Evolutionary conservation across 2,888 invertebrate genomes (phyloP).

Genomic region (Scaptodrosophila latifasciaeformis): DNA sequence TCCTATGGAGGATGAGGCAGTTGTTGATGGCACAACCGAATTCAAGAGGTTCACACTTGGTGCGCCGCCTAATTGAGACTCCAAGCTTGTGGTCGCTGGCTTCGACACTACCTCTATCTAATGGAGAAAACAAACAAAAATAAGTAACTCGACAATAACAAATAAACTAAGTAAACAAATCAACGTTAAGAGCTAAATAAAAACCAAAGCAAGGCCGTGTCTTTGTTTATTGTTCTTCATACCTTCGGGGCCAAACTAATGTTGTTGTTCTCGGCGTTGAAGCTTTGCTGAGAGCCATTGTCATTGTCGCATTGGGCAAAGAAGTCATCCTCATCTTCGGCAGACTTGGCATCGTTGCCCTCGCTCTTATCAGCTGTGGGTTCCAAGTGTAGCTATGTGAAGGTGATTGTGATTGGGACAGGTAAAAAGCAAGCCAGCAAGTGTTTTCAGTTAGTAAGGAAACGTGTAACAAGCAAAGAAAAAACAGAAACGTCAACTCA

Average conservation of each 20-base stretch:
- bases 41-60: constrained; percentile 74
- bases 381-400: constrained; percentile 83
- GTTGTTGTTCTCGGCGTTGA: constrained; percentile 73
- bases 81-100: constrained; percentile 23
- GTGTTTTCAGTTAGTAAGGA: constrained; percentile 20
- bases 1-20: constrained; percentile 83
- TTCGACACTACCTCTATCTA: constrained; percentile 57
- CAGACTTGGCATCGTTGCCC: constrained; percentile 76
- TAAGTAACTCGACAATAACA: constrained; percentile 1
- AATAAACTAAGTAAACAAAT: constrained; percentile 12
- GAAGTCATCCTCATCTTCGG: constrained; percentile 87
- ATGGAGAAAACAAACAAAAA: constrained; percentile 10
- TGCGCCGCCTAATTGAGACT: constrained; percentile 48
- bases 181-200: no score
- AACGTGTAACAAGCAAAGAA: neutral
- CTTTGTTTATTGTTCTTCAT: constrained; percentile 55
- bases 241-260: constrained; percentile 76
- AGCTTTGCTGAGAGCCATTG: constrained; percentile 64
- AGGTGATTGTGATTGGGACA: constrained; percentile 14
- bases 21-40: constrained; percentile 60
- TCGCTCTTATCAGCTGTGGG: constrained; percentile 78
- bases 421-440: constrained; percentile 37
- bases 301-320: constrained; percentile 85
- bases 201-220: constrained; percentile 9
- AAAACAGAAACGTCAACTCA: constrained; percentile 6